A percentile compares a stretch with the other conserved stretches of the same genome.
These are phyloP conservation scores for Timema podura DNA, from an alignment of 2,888 invertebrate species.

Conservation along the genomic window DNA sequence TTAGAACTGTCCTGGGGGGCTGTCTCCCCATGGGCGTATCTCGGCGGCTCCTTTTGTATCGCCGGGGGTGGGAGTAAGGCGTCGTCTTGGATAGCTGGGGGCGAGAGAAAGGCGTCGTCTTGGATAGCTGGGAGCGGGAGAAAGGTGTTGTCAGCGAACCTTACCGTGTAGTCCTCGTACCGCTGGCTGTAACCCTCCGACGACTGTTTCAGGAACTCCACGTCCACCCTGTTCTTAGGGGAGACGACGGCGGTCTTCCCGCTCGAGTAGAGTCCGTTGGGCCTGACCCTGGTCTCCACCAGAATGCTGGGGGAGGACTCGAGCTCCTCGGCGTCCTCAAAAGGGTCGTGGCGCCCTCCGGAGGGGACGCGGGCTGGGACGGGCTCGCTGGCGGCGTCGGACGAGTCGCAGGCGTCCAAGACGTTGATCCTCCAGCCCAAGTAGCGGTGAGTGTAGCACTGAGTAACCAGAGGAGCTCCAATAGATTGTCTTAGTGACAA, in stretches of 20 bases:
- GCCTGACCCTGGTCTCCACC: slow-evolving; percentile 60
- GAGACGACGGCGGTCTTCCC: too few species aligned
- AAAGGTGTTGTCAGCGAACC: too few species aligned
- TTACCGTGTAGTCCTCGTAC: too few species aligned
- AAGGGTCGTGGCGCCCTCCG: slow-evolving; percentile 42
- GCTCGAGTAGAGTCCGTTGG: slow-evolving; percentile 49
- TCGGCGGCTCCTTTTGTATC: too few species aligned
- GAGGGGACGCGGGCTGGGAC: slow-evolving; percentile 47
- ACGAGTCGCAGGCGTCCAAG: slow-evolving; percentile 69
- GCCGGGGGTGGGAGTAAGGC: too few species aligned
- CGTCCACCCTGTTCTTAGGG: not conserved
- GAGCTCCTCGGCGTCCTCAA: slow-evolving; percentile 43
- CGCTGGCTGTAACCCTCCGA: slow-evolving; percentile 13
- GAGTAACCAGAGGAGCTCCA: slow-evolving; percentile 44
- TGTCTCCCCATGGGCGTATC: too few species aligned
- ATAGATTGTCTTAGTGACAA: slow-evolving; percentile 5
- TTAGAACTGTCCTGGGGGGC: too few species aligned
- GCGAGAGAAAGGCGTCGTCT: too few species aligned
- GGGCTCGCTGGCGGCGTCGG: slow-evolving; percentile 39
- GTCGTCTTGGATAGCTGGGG: too few species aligned
- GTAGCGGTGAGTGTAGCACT: slow-evolving; percentile 91
- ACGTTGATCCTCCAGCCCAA: slow-evolving; percentile 96
- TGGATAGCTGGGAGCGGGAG: too few species aligned
- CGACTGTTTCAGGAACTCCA: slow-evolving; percentile 10
- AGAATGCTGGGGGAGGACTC: slow-evolving; percentile 58